phyloP scores from a whole-genome alignment of 2,888 invertebrate species.

The Tridacna crocea region DNA sequence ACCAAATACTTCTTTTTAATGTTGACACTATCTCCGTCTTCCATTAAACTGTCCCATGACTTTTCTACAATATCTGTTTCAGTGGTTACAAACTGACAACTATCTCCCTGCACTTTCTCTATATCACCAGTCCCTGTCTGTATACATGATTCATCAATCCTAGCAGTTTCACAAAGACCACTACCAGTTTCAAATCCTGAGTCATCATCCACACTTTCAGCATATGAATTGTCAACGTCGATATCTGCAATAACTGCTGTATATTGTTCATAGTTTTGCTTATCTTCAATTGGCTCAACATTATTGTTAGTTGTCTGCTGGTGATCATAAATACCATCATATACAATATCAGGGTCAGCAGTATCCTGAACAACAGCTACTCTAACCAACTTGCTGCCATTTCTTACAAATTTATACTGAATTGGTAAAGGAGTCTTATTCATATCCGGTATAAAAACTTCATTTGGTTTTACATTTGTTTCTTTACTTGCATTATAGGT shows the following conservation, averaged over 20 bases:
- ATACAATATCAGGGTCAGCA: not conserved
- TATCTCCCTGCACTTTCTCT: too few species aligned
- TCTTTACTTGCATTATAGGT: not conserved
- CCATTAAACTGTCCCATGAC: not conserved
- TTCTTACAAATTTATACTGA: conserved; percentile 20
- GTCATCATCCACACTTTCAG: too few species aligned
- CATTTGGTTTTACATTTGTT: not conserved
- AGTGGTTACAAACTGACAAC: too few species aligned
- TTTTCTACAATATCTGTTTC: too few species aligned
- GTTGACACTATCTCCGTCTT: not conserved
- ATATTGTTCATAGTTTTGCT: too few species aligned
- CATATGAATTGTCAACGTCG: too few species aligned
- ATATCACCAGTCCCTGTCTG: too few species aligned
- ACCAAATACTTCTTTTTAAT: not conserved
- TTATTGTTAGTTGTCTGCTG: not conserved
- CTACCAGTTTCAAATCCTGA: too few species aligned
- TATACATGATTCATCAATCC: too few species aligned
- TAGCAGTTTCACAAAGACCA: too few species aligned
- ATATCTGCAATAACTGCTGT: too few species aligned
- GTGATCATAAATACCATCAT: conserved; percentile 12
- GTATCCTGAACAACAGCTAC: conserved; percentile 5
- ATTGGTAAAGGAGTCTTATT: not conserved
- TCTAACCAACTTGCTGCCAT: conserved; percentile 7
- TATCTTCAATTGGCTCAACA: not conserved
- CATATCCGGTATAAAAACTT: not conserved